These are phyloP conservation scores for Leptogaster cylindrica DNA, from an alignment of 2,888 invertebrate genomes.

Conservation along the genomic window DNA sequence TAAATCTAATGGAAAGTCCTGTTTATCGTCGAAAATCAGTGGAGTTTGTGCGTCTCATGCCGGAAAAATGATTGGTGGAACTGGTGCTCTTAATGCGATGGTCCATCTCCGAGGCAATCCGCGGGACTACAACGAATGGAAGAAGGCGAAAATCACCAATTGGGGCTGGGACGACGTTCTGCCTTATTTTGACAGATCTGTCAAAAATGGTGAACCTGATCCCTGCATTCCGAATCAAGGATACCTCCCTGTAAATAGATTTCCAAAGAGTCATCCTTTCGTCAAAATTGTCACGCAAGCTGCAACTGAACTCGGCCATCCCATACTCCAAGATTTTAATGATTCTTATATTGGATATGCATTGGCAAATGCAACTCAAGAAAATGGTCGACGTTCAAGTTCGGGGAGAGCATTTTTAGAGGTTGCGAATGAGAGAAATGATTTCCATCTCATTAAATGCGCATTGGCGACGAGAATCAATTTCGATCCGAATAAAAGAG, in stretches of 20 bases:
- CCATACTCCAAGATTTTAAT: too few relatives aligned
- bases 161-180: conserved; percentile 66
- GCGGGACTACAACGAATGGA: conserved; percentile 67
- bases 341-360: conserved; percentile 73
- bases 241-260: conserved; percentile 66
- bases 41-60: conserved; percentile 65
- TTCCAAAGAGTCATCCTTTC: conserved; percentile 49
- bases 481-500: conserved; percentile 55
- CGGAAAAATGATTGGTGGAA: conserved; percentile 71
- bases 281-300: conserved; percentile 61
- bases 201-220: conserved; percentile 50
- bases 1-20: conserved; percentile 52
- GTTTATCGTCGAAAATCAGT: conserved; percentile 51
- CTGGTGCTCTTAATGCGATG: conserved; percentile 69
- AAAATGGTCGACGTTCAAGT: conserved; percentile 76
- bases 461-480: conserved; percentile 43
- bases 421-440: conserved; percentile 39
- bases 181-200: conserved; percentile 50
- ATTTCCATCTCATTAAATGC: conserved; percentile 47
- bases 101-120: conserved; percentile 67
- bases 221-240: conserved; percentile 35
- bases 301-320: conserved; percentile 68
- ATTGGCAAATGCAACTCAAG: conserved; percentile 73
- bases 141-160: conserved; percentile 63
- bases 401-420: conserved; percentile 78